Evolutionary conservation across 2,888 invertebrate species (phyloP).

Genomic region (Dynastes hyllus): DNA sequence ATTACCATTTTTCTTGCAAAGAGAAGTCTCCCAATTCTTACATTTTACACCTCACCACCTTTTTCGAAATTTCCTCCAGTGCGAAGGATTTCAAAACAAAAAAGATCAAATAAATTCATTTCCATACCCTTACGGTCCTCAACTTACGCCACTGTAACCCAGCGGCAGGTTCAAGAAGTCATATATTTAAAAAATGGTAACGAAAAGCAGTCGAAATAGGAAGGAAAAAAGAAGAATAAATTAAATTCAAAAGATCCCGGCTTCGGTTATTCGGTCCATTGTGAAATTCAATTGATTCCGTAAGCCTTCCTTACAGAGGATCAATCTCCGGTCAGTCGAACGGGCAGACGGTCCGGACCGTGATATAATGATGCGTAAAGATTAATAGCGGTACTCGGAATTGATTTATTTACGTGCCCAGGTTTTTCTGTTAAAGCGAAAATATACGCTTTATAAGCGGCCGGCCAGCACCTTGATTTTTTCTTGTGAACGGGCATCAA

Average conservation of each 20-base stretch:
- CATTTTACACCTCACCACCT: neutral
- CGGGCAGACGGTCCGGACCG: neutral
- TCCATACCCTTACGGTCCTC: neutral
- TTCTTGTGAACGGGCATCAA: constrained; percentile 17
- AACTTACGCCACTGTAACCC: constrained; percentile 19
- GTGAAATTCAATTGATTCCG: constrained; percentile 49
- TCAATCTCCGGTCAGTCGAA: constrained; percentile 12
- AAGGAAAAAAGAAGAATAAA: constrained; percentile 25
- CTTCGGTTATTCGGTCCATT: constrained; percentile 46
- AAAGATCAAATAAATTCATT: neutral
- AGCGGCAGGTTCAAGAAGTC: constrained; percentile 17
- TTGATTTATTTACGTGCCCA: constrained; percentile 42
- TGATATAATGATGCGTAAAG: constrained; percentile 46
- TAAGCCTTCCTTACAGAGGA: constrained; percentile 26
- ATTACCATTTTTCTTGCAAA: too few species aligned
- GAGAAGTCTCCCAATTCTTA: too few species aligned
- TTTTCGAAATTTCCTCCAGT: neutral
- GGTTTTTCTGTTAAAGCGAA: constrained; percentile 28
- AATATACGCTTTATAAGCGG: constrained; percentile 21
- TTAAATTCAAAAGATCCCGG: constrained; percentile 46
- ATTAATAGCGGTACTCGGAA: constrained; percentile 46
- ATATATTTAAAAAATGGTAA: constrained; percentile 32
- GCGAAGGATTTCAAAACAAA: neutral
- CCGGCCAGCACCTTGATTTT: constrained; percentile 13
- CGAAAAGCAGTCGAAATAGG: constrained; percentile 24